Conservation (phyloP, 2,888 invertebrate genomes). For the Zelleria hepariella region DNA sequence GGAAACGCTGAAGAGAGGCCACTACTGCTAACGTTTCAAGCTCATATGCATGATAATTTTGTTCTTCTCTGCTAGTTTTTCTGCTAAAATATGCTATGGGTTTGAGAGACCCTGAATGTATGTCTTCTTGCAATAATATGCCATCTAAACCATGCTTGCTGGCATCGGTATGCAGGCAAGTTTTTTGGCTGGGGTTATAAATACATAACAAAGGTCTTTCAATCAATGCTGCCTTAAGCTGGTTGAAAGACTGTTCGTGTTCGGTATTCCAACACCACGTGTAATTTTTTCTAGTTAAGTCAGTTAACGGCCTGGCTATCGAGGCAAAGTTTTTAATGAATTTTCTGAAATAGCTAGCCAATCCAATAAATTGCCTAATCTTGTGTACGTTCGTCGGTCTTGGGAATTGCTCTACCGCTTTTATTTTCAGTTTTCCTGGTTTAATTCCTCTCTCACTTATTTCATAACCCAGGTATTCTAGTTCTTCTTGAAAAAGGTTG, state of each 20-base stretch:
- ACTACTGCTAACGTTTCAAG: slow-evolving; percentile 3
- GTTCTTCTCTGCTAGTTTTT: slow-evolving; percentile 15
- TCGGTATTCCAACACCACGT: not conserved
- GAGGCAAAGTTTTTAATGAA: slow-evolving; percentile 6
- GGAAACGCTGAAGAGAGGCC: not conserved
- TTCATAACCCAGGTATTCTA: slow-evolving; percentile 13
- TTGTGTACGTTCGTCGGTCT: slow-evolving; percentile 4
- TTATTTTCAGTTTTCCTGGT: slow-evolving; percentile 6
- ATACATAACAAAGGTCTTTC: slow-evolving; percentile 14
- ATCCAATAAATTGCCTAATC: slow-evolving; percentile 7
- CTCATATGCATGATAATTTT: slow-evolving; percentile 10
- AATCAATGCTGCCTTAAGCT: not conserved
- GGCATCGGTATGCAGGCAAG: not conserved
- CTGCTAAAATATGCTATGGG: slow-evolving; percentile 19
- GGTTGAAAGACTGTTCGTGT: not conserved
- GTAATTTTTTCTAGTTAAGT: slow-evolving; percentile 7
- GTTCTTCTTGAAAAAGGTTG: slow-evolving; percentile 17
- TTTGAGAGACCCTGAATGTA: not conserved
- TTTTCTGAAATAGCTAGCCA: slow-evolving; percentile 9
- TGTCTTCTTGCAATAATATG: not conserved
- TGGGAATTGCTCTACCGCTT: slow-evolving; percentile 7
- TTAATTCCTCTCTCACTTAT: slow-evolving; percentile 3
- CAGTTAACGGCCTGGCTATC: slow-evolving; percentile 4
- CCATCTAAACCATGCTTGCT: not conserved
- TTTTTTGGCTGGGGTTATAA: slow-evolving; percentile 11